These are phyloP conservation scores for Ianthella basta DNA, from an alignment of 37 sponge, comb jelly and placozoan genomes.

Conservation along the genomic window DNA sequence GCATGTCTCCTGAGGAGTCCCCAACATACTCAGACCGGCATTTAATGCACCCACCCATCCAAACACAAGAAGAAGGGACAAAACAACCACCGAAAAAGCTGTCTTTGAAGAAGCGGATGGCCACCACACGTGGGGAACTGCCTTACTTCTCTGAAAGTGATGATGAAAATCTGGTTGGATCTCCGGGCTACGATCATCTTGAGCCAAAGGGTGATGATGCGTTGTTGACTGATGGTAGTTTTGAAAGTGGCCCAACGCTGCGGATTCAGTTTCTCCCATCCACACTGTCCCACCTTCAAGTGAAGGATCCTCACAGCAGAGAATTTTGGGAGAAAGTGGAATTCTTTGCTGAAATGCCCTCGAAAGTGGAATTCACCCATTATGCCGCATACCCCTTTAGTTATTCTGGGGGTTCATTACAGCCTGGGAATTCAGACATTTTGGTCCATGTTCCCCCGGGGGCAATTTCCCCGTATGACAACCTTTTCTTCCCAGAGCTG, in stretches of 20 bases:
- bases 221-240: background rate
- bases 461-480: constrained; percentile 35
- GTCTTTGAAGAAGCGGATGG: background rate
- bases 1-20: no score
- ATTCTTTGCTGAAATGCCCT: constrained; percentile 8
- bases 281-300: background rate
- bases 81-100: no score
- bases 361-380: constrained; percentile 19
- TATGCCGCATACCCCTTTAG: constrained; percentile 31
- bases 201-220: background rate
- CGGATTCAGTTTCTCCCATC: background rate
- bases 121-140: background rate
- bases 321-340: background rate
- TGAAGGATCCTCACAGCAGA: background rate
- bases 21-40: no score
- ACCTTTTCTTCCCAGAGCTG: constrained; percentile 26
- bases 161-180: background rate
- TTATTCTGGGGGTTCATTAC: constrained; percentile 22
- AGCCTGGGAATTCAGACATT: constrained; percentile 29
- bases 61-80: no score
- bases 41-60: no score
- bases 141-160: background rate
- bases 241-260: background rate
- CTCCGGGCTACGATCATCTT: background rate
- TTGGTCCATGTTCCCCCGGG: constrained; percentile 23